Conservation (phyloP, 2,797 vertebrate genomes). For the Crenichthys baileyi region DNA sequence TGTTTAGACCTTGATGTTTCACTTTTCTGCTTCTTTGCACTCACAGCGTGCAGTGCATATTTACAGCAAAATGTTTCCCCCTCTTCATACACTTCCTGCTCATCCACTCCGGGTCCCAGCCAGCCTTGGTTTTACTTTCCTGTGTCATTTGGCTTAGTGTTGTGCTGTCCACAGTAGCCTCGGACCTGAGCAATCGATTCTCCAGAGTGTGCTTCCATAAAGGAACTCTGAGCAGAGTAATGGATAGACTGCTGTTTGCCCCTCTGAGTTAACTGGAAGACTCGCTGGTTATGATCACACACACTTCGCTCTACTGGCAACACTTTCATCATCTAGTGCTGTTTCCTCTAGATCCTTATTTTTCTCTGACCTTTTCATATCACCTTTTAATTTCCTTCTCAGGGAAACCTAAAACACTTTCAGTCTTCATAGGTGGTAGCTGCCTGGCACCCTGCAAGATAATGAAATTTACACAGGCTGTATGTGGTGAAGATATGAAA, state of each 20-base stretch:
- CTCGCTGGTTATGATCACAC: conserved; percentile 32
- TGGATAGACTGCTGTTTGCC: conserved; percentile 33
- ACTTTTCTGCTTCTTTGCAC: conserved; percentile 33
- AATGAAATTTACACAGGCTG: background rate
- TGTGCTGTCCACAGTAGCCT: conserved; percentile 47
- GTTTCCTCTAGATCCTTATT: conserved; percentile 33
- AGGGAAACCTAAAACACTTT: conserved; percentile 18
- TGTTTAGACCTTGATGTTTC: conserved; percentile 39
- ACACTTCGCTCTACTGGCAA: conserved; percentile 29
- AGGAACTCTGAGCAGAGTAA: conserved; percentile 35
- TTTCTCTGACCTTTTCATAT: conserved; percentile 46
- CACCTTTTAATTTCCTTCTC: conserved; percentile 39
- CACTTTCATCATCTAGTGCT: conserved; percentile 44
- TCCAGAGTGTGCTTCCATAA: conserved; percentile 35
- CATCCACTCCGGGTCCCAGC: conserved; percentile 25
- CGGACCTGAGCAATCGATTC: conserved; percentile 51
- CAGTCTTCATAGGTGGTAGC: background rate
- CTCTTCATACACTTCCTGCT: background rate
- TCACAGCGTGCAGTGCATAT: conserved; percentile 15
- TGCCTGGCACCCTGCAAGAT: background rate
- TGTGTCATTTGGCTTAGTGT: conserved; percentile 32
- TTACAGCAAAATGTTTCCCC: conserved; percentile 26
- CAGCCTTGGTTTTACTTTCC: conserved; percentile 16
- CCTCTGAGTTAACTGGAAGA: conserved; percentile 25
- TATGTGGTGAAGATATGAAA: background rate